Percentiles rank a stretch among this genome's conserved stretches.
phyloP scores from a whole-genome alignment of 37 sponge, comb jelly and placozoan genomes.

The Halisarca cf. caerulea region DNA sequence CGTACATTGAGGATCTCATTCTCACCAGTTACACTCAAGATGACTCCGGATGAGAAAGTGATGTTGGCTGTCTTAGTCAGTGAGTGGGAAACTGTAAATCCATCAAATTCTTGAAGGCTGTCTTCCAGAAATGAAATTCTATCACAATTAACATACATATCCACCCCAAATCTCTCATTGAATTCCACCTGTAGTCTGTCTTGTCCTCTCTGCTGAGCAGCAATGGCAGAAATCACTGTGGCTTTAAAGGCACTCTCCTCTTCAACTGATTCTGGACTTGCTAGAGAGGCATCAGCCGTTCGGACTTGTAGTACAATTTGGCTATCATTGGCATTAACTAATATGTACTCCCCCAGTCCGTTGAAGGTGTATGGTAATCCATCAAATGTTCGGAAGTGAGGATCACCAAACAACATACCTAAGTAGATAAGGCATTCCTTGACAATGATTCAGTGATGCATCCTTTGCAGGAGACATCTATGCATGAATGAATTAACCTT shows the following conservation, averaged over 20 bases:
- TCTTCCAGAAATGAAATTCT: background rate
- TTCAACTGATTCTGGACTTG: background rate
- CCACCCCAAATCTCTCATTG: conserved; percentile 14
- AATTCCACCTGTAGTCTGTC: conserved; percentile 9
- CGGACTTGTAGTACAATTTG: background rate
- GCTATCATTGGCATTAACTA: conserved; percentile 20
- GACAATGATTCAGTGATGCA: no score
- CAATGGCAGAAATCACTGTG: conserved; percentile 4
- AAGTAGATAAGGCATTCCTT: background rate
- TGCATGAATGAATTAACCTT: no score
- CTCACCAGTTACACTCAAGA: conserved; percentile 9
- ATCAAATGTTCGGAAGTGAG: conserved; percentile 27
- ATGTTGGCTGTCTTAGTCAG: background rate
- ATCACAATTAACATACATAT: background rate
- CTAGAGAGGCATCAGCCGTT: conserved; percentile 2
- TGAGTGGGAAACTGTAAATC: background rate
- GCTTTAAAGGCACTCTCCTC: background rate
- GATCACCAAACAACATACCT: conserved; percentile 19
- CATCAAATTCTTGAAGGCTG: background rate
- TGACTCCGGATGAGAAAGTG: conserved; percentile 13
- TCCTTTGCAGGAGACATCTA: no score
- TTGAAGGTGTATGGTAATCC: conserved; percentile 22
- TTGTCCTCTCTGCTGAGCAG: background rate
- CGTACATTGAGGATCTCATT: conserved; percentile 19
- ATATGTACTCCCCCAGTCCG: conserved; percentile 25